These are phyloP conservation scores for Aptenodytes patagonicus DNA, from an alignment of 2,113 vertebrate genomes.

Conservation along the genomic window DNA sequence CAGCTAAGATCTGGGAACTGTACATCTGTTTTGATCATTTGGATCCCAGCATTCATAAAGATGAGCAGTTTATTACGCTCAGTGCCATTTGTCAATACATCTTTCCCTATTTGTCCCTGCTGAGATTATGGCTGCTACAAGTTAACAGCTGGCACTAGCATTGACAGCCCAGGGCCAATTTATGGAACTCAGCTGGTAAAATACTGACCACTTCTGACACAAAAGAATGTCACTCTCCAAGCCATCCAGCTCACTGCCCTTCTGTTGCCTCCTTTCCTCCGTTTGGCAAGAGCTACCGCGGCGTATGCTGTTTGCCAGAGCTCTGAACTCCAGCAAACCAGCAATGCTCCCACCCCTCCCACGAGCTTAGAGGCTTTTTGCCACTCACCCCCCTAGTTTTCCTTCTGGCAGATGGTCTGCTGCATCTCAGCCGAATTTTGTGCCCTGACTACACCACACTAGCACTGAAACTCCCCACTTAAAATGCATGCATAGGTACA, in stretches of 20 bases:
- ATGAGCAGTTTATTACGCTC: conserved; percentile 68
- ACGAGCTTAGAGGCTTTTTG: neutral
- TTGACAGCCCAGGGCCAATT: conserved; percentile 63
- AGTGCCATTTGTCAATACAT: conserved; percentile 69
- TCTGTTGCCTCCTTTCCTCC: conserved; percentile 39
- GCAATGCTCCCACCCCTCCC: neutral
- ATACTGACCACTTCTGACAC: conserved; percentile 64
- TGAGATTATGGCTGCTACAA: conserved; percentile 64
- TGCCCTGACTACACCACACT: neutral
- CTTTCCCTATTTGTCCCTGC: conserved; percentile 67
- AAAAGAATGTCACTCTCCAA: neutral
- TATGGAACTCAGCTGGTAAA: conserved; percentile 63
- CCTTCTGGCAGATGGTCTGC: conserved; percentile 38
- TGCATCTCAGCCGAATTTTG: neutral
- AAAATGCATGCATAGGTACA: neutral
- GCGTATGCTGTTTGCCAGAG: neutral
- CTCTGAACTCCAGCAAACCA: neutral
- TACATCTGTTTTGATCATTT: conserved; percentile 72
- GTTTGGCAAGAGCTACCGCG: neutral
- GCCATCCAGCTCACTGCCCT: conserved; percentile 17
- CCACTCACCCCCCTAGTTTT: neutral
- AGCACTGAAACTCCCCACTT: neutral
- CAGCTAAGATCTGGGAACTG: conserved; percentile 67
- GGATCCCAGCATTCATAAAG: conserved; percentile 68
- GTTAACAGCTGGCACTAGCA: conserved; percentile 65